These are phyloP conservation scores for Otolemur crassicaudatus DNA, from an alignment of 2,797 vertebrate species.

Conservation along the genomic window DNA sequence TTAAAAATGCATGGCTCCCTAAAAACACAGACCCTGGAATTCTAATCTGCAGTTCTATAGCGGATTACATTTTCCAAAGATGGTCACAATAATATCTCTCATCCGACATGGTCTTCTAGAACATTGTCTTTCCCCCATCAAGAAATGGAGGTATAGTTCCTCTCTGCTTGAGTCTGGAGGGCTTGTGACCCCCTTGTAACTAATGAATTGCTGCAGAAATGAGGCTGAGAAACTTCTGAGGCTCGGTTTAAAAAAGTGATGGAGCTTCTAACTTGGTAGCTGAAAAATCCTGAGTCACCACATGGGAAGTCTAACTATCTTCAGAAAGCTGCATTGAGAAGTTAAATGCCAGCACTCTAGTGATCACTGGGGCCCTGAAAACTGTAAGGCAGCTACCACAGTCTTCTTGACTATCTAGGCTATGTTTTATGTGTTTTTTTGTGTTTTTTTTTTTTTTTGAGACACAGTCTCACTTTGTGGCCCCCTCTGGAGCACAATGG, in stretches of 20 bases:
- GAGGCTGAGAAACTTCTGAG: not conserved
- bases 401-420: not conserved
- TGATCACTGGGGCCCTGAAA: conserved; percentile 14
- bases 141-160: not conserved
- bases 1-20: not conserved
- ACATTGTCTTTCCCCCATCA: not conserved
- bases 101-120: conserved; percentile 25
- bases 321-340: conserved; percentile 2
- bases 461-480: not conserved
- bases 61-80: conserved; percentile 22
- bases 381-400: not conserved
- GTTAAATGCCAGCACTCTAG: not conserved
- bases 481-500: too few species aligned
- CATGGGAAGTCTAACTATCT: not conserved
- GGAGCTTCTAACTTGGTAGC: not conserved
- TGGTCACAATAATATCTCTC: not conserved
- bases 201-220: not conserved
- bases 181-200: conserved; percentile 4
- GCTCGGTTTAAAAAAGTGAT: not conserved
- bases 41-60: not conserved
- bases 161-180: not conserved
- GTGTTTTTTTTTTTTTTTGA: not conserved
- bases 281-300: not conserved
- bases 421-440: not conserved
- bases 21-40: not conserved